Base-by-base conservation (phyloP, 2,113 vertebrate genomes). In the Macheiramphus alcinus region DNA sequence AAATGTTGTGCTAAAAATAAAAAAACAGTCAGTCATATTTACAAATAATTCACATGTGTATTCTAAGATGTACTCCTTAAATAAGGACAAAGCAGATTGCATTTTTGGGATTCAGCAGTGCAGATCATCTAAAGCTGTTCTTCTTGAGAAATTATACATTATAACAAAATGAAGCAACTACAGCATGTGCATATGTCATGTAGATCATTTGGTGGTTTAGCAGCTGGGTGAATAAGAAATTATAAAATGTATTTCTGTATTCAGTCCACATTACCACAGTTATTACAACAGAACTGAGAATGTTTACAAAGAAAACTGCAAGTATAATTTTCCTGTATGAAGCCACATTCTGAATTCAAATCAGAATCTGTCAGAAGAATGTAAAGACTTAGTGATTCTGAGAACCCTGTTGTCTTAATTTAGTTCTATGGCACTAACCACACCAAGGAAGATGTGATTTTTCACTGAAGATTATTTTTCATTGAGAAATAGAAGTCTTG, bases 81-180 rank as follows among this genome's bases (percentile, higher is more conserved):
- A 66, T 92, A 95, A 95, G 88, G 91, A 90, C 72, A 74, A 81
- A 96, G 75, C 95, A 95, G 95, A 96, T 65, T 94, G 95, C 47
- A n/a, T 88, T 95, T 93, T 74, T 78, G 65, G 65, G 82, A 97
- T 94, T 93, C 92, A 96, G 68, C 70, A 75, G 90, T 88, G 88
- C 94, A 92, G 47, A 94, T 92, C 63, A 78, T 75, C 82, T 79
- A 93, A 96, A 90, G 93, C 85, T 95, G 91, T 88, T 95, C 75
- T 78, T 78, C 72, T 80, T 80, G 63, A 96, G 79, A 93, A 88
- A 55, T 75, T 58, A 38, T 11, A 67, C 59, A 42, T 80, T 78
- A 15, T 61, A 92, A 88, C 81, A 94, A 94, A 93, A 81, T 67
- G 38, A 88, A 95, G 90, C 86, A 40, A 26, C 59, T 91, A 88